Percentiles rank a stretch among this genome's conserved stretches.
Evolutionary conservation across 2,113 vertebrate genomes (phyloP).

Genomic region (Oryzias celebensis): DNA sequence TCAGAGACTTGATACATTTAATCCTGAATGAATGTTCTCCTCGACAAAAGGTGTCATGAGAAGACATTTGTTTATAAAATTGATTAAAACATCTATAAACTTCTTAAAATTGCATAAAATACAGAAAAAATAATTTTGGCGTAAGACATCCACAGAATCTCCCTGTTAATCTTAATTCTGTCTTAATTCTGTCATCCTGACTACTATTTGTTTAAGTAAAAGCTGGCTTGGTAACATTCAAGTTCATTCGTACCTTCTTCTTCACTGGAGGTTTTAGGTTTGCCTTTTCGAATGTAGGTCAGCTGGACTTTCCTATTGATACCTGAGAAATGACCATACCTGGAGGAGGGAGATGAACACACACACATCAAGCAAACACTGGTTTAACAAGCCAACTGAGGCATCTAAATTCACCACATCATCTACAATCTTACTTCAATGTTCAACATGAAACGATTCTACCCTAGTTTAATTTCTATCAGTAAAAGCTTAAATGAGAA

Average conservation of each 20-base stretch:
- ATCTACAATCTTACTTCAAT: not conserved
- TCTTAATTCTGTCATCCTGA: too few species aligned
- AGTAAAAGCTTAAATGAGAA: constrained; percentile 9
- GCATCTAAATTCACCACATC: constrained; percentile 4
- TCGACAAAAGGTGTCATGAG: too few species aligned
- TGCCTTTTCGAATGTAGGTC: constrained; percentile 90
- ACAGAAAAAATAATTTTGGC: too few species aligned
- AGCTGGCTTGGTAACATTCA: not conserved
- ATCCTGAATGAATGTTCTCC: too few species aligned
- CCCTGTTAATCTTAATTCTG: too few species aligned
- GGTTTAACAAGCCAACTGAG: not conserved
- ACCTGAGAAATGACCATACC: constrained; percentile 98
- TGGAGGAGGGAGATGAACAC: constrained; percentile 54
- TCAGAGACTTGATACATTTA: too few species aligned
- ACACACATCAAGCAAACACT: constrained; percentile 31
- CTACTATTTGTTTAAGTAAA: too few species aligned
- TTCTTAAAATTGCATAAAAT: too few species aligned
- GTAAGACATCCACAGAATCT: too few species aligned
- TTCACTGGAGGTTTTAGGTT: constrained; percentile 89
- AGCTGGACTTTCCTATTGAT: constrained; percentile 98
- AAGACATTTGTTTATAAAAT: too few species aligned
- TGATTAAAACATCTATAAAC: too few species aligned
- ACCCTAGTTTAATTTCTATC: not conserved
- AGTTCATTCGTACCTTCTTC: constrained; percentile 87
- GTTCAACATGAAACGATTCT: constrained; percentile 8